These are phyloP conservation scores for Hirtodrosophila histrioides DNA, from an alignment of 2,888 invertebrate genomes.

Conservation along the genomic window DNA sequence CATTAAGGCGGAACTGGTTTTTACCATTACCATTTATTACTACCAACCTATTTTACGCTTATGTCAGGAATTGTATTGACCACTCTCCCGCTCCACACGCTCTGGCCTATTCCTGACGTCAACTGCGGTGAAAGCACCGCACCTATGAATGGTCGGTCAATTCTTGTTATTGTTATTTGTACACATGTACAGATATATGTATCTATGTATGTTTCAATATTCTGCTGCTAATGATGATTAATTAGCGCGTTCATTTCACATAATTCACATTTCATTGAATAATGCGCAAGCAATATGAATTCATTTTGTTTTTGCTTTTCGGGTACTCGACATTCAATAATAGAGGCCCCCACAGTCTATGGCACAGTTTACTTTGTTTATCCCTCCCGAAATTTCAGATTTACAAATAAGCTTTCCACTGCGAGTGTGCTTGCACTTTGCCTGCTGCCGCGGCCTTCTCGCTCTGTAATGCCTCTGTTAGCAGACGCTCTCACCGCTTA, in stretches of 20 bases:
- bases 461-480: constrained; percentile 36
- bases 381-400: constrained; percentile 49
- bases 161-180: not conserved
- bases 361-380: constrained; percentile 65
- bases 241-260: constrained; percentile 59
- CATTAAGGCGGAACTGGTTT: constrained; percentile 53
- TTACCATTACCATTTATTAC: constrained; percentile 1
- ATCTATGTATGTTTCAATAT: not conserved
- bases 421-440: constrained; percentile 16
- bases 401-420: constrained; percentile 42
- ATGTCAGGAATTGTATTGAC: constrained; percentile 14
- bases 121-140: constrained; percentile 28
- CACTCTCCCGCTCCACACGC: not conserved
- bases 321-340: constrained; percentile 7
- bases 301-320: constrained; percentile 1
- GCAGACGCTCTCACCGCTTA: constrained; percentile 26
- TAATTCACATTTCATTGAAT: constrained; percentile 46
- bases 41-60: constrained; percentile 14
- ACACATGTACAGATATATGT: not conserved
- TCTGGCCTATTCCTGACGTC: constrained; percentile 30
- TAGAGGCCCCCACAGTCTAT: constrained; percentile 24
- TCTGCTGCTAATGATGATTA: constrained; percentile 59
- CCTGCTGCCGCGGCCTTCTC: constrained; percentile 5
- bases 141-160: not conserved
- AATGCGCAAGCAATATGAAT: constrained; percentile 25